Evolutionary conservation across 2,888 invertebrate genomes (phyloP).

Genomic region (Xiphydria camelus): DNA sequence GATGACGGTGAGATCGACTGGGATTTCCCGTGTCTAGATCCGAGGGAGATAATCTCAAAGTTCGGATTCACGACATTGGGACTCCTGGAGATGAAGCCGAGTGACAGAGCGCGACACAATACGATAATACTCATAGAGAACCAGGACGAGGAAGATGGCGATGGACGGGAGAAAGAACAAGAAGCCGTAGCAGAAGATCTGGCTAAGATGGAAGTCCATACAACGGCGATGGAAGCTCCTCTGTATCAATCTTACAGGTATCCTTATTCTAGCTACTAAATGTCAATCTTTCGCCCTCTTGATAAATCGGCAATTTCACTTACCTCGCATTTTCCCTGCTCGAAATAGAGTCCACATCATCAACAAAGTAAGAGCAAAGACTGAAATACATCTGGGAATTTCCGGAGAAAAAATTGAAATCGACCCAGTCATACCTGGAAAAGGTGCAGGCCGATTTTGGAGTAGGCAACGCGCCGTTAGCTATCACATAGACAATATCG

Average conservation of each 20-base stretch:
- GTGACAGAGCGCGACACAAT: constrained; percentile 53
- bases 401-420: constrained; percentile 92
- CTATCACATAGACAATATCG: constrained; percentile 84
- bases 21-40: constrained; percentile 90
- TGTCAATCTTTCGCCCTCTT: neutral
- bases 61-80: constrained; percentile 91
- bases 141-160: constrained; percentile 52
- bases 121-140: constrained; percentile 44
- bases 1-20: constrained; percentile 94
- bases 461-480: constrained; percentile 78
- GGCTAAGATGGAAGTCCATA: constrained; percentile 72
- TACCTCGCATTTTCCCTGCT: no score
- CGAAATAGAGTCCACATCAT: constrained; percentile 71
- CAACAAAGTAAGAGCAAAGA: constrained; percentile 79
- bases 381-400: constrained; percentile 83
- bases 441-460: constrained; percentile 57
- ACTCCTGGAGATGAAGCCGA: constrained; percentile 73
- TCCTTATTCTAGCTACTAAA: neutral
- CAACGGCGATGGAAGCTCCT: constrained; percentile 82
- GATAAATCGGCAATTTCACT: no score
- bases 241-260: constrained; percentile 72
- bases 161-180: constrained; percentile 37
- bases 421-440: constrained; percentile 68
- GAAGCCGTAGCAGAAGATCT: constrained; percentile 60
- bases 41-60: constrained; percentile 86